These are phyloP conservation scores for Dynastes hyllus DNA, from an alignment of 2,888 invertebrate genomes.

Conservation along the genomic window DNA sequence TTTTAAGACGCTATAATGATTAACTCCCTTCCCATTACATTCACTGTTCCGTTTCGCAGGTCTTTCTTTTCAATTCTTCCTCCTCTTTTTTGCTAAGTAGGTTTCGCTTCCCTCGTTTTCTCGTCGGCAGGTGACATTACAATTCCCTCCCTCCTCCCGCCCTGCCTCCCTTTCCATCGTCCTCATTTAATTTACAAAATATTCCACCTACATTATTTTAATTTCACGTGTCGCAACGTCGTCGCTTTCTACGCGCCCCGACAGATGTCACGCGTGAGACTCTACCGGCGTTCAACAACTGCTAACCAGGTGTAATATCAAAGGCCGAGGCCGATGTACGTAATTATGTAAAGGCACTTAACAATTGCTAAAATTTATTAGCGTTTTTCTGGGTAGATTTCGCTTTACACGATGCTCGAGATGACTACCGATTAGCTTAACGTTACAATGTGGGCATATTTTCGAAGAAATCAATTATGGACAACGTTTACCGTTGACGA, in stretches of 20 bases:
- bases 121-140: constrained; percentile 38
- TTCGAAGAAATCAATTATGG: too few relatives aligned
- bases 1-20: constrained; percentile 11
- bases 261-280: constrained; percentile 61
- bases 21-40: neutral
- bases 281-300: constrained; percentile 61
- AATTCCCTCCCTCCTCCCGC: neutral
- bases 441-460: too few relatives aligned
- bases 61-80: neutral
- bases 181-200: constrained; percentile 52
- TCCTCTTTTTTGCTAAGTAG: neutral
- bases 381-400: constrained; percentile 2
- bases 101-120: constrained; percentile 14
- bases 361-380: constrained; percentile 38
- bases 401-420: neutral
- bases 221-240: constrained; percentile 53
- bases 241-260: constrained; percentile 51
- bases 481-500: too few relatives aligned
- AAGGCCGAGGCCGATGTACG: constrained; percentile 18
- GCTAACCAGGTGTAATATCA: constrained; percentile 55
- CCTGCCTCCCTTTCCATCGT: neutral
- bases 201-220: constrained; percentile 62
- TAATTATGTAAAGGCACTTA: constrained; percentile 26
- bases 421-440: neutral
- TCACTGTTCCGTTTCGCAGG: too few relatives aligned